These are phyloP conservation scores for Bucorvus abyssinicus DNA, from an alignment of 2,797 vertebrate genomes.

Conservation along the genomic window DNA sequence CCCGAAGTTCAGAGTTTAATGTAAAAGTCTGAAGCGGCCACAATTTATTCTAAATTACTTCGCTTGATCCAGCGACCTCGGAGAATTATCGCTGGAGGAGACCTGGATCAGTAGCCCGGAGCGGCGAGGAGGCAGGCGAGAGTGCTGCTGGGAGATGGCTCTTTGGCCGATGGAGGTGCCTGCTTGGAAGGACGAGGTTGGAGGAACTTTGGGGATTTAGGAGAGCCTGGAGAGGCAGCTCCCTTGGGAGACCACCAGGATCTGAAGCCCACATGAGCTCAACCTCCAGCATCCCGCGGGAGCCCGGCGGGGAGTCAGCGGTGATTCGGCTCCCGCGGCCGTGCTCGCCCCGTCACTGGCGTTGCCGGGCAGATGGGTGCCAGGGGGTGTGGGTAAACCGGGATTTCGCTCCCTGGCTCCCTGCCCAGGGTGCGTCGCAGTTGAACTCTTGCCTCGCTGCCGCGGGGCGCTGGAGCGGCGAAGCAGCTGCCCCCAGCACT, in stretches of 20 bases:
- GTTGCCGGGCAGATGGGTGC: neutral
- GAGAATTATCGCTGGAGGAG: conserved; percentile 38
- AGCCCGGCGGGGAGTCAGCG: neutral
- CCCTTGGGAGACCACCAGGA: neutral
- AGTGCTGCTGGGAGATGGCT: neutral
- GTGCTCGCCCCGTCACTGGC: accelerated
- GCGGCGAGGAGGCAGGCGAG: neutral
- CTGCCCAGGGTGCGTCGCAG: neutral
- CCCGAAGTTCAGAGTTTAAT: conserved; percentile 62
- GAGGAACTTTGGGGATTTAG: accelerated
- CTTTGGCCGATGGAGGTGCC: neutral
- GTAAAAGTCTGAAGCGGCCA: conserved; percentile 28
- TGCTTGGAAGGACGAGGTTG: neutral
- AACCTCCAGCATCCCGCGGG: accelerated
- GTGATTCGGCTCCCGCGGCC: accelerated
- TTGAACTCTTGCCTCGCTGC: neutral
- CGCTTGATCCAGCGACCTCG: neutral
- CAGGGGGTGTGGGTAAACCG: neutral
- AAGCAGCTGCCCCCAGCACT: neutral
- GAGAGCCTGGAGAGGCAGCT: neutral
- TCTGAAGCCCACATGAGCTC: neutral
- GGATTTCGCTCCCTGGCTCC: neutral
- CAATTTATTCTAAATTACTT: conserved; percentile 66
- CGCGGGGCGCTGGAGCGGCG: neutral
- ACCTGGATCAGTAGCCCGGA: neutral